These are phyloP conservation scores for Drosophila funebris DNA, from an alignment of 1,140 invertebrate species.

Conservation along the genomic window DNA sequence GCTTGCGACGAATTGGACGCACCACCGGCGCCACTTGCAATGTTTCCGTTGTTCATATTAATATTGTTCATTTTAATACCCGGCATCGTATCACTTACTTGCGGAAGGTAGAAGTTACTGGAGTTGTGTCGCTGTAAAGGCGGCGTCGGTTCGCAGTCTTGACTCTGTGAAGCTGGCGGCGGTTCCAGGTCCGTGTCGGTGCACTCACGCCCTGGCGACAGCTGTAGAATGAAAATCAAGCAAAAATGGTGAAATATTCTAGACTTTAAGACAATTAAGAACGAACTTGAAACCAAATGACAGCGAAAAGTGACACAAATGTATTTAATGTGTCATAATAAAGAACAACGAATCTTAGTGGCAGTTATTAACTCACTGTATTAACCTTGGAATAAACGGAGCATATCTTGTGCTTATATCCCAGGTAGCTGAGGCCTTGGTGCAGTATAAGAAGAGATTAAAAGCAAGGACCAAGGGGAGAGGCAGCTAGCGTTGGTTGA, in stretches of 20 bases:
- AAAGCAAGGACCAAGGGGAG: no score
- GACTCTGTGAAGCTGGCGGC: slow-evolving; percentile 93
- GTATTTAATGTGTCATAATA: slow-evolving; percentile 6
- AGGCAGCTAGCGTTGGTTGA: no score
- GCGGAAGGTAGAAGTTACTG: slow-evolving; percentile 94
- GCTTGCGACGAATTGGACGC: slow-evolving; percentile 19
- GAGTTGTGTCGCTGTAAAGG: slow-evolving; percentile 95
- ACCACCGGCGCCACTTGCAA: slow-evolving; percentile 50
- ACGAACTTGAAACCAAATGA: slow-evolving; percentile 44
- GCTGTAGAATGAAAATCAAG: slow-evolving; percentile 84
- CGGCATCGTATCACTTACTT: slow-evolving; percentile 50
- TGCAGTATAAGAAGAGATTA: no score
- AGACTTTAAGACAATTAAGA: no score
- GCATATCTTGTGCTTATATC: no score
- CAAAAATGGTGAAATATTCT: no score
- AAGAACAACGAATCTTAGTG: no score
- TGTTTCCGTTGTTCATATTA: slow-evolving; percentile 71
- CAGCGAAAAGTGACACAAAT: slow-evolving; percentile 25
- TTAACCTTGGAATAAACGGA: no score
- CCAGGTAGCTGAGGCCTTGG: no score
- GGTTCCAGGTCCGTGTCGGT: slow-evolving; percentile 92
- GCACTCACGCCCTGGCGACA: slow-evolving; percentile 91
- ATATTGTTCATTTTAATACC: slow-evolving; percentile 47
- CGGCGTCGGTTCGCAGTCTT: slow-evolving; percentile 96
- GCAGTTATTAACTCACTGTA: neutral